Conservation (phyloP, 2,888 invertebrate genomes). For the Tinea pellionella region DNA sequence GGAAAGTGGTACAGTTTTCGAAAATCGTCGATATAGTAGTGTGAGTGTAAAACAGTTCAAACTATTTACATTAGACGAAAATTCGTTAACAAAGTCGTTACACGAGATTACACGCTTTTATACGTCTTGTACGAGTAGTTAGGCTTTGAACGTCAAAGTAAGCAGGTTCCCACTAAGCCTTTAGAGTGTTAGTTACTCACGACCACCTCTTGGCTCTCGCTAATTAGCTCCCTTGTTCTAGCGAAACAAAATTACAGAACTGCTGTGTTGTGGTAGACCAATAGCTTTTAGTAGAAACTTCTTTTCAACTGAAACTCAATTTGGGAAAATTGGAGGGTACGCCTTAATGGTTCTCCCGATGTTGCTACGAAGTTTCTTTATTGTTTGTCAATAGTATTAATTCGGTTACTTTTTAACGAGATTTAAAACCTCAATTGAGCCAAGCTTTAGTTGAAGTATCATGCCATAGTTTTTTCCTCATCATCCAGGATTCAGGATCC, state of each 20-base stretch:
- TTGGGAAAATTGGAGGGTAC: not conserved
- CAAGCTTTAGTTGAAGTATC: no score
- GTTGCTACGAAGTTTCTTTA: not conserved
- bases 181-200: slow-evolving; percentile 21
- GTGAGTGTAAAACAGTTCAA: not conserved
- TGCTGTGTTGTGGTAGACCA: slow-evolving; percentile 13
- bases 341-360: not conserved
- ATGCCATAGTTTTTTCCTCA: no score
- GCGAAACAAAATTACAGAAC: slow-evolving; percentile 20
- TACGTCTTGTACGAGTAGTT: not conserved
- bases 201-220: slow-evolving; percentile 27
- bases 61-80: not conserved
- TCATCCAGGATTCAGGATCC: no score
- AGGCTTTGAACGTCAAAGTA: slow-evolving; percentile 6
- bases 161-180: slow-evolving; percentile 9
- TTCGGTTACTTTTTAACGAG: not conserved
- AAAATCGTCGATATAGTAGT: no score
- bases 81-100: not conserved
- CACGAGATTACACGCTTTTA: not conserved
- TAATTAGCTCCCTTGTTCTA: slow-evolving; percentile 35
- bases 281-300: slow-evolving; percentile 13
- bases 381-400: not conserved
- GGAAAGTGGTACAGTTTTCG: no score
- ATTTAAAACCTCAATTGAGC: not conserved
- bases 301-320: slow-evolving; percentile 12